A percentile compares a stretch with the other conserved stretches of the same genome.
Evolutionary conservation across 1,140 invertebrate species (phyloP).

Genomic region (Sminthurides bifidus): DNA sequence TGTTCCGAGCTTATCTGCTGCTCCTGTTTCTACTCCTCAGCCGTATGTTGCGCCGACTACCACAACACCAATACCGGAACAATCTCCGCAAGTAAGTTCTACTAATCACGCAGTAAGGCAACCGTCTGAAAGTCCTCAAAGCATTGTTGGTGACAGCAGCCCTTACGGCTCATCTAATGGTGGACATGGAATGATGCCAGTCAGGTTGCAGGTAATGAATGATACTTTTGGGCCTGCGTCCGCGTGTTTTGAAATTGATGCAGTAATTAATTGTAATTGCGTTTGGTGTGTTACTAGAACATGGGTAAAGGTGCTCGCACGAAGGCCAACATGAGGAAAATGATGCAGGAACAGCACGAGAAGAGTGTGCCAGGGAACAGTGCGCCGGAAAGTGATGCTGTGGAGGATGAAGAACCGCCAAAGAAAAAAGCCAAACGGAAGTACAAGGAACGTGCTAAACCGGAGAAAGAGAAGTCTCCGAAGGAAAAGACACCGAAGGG

Average conservation of each 20-base stretch:
- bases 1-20: too few relatives aligned
- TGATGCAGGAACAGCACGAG: constrained; percentile 16
- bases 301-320: constrained; percentile 23
- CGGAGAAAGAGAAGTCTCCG: background rate
- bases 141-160: background rate
- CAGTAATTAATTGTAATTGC: too few relatives aligned
- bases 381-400: background rate
- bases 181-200: constrained; percentile 22
- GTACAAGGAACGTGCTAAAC: background rate
- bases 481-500: constrained; percentile 2
- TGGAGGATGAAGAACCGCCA: background rate
- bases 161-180: background rate
- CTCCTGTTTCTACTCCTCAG: too few relatives aligned
- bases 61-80: background rate
- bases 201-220: constrained; percentile 15
- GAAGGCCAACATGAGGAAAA: constrained; percentile 22
- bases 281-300: constrained; percentile 13
- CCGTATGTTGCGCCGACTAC: too few relatives aligned
- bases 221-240: background rate
- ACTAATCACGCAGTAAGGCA: background rate
- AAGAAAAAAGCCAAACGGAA: constrained; percentile 4
- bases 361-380: background rate
- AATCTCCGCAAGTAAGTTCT: background rate
- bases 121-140: background rate
- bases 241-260: background rate